phyloP scores from a whole-genome alignment of 2,888 invertebrate species.

The Pseudanteris insignis region DNA sequence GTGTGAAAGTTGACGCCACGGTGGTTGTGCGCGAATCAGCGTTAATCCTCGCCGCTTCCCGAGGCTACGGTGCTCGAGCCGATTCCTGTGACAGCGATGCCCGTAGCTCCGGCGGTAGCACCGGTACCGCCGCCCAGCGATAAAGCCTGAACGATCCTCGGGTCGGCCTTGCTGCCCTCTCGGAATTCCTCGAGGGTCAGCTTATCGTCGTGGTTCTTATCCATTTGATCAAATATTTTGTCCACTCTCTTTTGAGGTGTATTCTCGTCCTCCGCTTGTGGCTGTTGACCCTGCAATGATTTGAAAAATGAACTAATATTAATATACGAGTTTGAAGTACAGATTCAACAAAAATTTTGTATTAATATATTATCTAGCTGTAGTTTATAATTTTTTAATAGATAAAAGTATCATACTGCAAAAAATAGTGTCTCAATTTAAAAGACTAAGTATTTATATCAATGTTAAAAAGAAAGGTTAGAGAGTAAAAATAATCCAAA shows the following conservation, averaged over 20 bases:
- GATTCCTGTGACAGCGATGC: conserved; percentile 25
- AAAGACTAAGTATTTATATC: too few species aligned
- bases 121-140: conserved; percentile 75
- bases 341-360: too few species aligned
- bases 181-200: conserved; percentile 95
- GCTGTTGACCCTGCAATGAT: conserved; percentile 82
- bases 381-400: too few species aligned
- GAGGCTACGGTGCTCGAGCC: conserved; percentile 7
- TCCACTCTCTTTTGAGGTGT: conserved; percentile 96
- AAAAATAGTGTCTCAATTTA: too few species aligned
- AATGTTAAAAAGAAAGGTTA: too few species aligned
- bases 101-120: conserved; percentile 14
- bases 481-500: too few species aligned
- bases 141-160: conserved; percentile 96
- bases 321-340: too few species aligned
- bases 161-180: conserved; percentile 98
- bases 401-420: too few species aligned
- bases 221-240: conserved; percentile 99
- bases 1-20: too few species aligned
- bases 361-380: too few species aligned
- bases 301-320: too few species aligned
- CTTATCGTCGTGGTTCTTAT: conserved; percentile 97
- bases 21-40: conserved; percentile 25
- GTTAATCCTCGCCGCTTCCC: conserved; percentile 25
- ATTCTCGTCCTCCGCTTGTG: conserved; percentile 88